A percentile compares a stretch with the other conserved stretches of the same genome.
Evolutionary conservation across 2,797 vertebrate species (phyloP).

Genomic region (Hydrolagus colliei): DNA sequence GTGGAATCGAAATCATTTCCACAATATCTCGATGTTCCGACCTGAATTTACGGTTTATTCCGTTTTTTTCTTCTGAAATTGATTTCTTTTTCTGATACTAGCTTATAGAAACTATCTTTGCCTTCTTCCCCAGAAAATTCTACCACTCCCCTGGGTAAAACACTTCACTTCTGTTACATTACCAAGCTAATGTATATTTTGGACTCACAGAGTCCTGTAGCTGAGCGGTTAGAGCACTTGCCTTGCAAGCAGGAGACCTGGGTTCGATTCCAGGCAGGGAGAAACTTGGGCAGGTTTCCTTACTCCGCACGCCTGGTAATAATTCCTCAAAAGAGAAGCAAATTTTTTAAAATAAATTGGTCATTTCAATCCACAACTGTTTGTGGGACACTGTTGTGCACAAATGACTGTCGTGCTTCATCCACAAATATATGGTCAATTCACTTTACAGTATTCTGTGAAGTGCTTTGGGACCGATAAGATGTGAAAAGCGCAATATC

Average conservation of each 20-base stretch:
- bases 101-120: neutral
- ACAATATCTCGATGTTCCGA: neutral
- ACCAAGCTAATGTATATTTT: neutral
- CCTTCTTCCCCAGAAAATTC: neutral
- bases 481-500: too few species aligned
- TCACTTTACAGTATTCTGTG: too few species aligned
- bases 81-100: neutral
- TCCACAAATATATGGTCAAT: too few species aligned
- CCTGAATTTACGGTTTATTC: neutral
- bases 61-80: neutral
- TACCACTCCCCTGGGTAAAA: neutral
- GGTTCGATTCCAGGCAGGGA: neutral
- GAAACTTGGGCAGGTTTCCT: neutral
- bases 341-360: too few species aligned
- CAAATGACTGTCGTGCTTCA: neutral
- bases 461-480: too few species aligned
- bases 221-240: too few species aligned
- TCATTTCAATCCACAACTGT: too few species aligned
- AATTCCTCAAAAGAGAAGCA: too few species aligned
- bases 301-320: too few species aligned
- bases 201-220: too few species aligned
- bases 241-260: too few species aligned
- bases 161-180: neutral
- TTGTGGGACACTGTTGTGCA: neutral
- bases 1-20: neutral